phyloP scores from a whole-genome alignment of 2,113 vertebrate genomes.

The Muntiacus muntjak region DNA sequence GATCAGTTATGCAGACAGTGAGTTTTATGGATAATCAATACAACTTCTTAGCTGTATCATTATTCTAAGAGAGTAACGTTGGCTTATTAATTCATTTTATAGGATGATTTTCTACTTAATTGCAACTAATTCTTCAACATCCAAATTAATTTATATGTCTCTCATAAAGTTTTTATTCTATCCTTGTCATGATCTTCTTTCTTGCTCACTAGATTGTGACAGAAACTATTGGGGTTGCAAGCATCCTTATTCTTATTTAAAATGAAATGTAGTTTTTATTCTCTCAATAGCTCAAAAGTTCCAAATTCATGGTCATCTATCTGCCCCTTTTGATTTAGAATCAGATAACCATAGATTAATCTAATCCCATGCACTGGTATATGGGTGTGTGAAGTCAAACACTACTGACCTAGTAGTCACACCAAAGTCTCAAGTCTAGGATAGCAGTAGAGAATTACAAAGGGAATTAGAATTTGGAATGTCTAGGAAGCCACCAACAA shows the following conservation, averaged over 20 bases:
- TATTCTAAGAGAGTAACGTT: not conserved
- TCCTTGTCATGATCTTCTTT: not conserved
- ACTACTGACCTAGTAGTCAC: not conserved
- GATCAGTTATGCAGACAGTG: not conserved
- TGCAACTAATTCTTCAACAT: not conserved
- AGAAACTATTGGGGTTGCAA: not conserved
- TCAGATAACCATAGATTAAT: not conserved
- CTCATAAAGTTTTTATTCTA: not conserved
- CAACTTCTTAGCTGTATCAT: not conserved
- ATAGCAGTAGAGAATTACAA: not conserved
- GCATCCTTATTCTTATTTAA: not conserved
- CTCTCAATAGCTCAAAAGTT: not conserved
- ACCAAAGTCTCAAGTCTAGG: not conserved
- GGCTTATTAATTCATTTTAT: not conserved
- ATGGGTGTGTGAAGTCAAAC: not conserved
- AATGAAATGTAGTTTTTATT: not conserved
- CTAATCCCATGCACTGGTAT: not conserved
- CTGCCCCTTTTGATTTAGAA: not conserved
- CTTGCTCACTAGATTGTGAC: not conserved
- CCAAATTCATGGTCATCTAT: not conserved
- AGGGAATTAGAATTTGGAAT: not conserved
- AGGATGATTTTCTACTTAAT: not conserved
- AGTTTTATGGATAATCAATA: not conserved
- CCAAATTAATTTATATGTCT: not conserved
- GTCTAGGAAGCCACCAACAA: not conserved